phyloP scores from a whole-genome alignment of 2,888 invertebrate species.

The Eilema depressum region DNA sequence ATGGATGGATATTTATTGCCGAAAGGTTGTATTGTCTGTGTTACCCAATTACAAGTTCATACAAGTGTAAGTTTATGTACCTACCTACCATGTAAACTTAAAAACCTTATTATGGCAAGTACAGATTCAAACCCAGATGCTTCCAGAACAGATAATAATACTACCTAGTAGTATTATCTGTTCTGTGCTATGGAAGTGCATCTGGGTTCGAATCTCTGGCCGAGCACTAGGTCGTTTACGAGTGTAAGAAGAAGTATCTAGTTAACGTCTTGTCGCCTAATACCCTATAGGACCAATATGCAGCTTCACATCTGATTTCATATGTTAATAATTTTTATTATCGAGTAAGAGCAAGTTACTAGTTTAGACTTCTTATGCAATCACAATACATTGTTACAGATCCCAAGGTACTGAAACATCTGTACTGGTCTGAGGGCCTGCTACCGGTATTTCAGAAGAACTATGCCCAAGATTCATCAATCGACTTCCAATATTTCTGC shows the following conservation, averaged over 20 bases:
- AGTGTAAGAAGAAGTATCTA: not conserved
- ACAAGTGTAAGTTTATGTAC: not conserved
- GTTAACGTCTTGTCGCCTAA: no score
- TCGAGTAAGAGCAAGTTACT: no score
- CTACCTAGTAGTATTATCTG: not conserved
- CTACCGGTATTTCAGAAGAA: slow-evolving; percentile 74
- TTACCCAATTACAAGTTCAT: no score
- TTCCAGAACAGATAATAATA: no score
- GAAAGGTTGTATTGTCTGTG: no score
- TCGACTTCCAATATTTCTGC: slow-evolving; percentile 81
- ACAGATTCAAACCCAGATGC: no score
- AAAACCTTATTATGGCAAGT: not conserved
- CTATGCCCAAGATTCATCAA: slow-evolving; percentile 75
- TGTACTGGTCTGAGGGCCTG: slow-evolving; percentile 77
- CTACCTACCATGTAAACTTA: not conserved
- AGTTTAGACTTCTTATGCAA: not conserved
- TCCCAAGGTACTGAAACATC: slow-evolving; percentile 59
- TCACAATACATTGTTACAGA: slow-evolving; percentile 54
- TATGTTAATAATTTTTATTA: no score
- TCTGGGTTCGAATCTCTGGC: not conserved
- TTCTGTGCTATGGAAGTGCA: no score
- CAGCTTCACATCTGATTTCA: no score
- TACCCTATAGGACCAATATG: no score
- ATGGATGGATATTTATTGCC: no score
- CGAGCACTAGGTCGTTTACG: not conserved